Conservation (phyloP, 2,113 vertebrate genomes). For the Cacatua alba region DNA sequence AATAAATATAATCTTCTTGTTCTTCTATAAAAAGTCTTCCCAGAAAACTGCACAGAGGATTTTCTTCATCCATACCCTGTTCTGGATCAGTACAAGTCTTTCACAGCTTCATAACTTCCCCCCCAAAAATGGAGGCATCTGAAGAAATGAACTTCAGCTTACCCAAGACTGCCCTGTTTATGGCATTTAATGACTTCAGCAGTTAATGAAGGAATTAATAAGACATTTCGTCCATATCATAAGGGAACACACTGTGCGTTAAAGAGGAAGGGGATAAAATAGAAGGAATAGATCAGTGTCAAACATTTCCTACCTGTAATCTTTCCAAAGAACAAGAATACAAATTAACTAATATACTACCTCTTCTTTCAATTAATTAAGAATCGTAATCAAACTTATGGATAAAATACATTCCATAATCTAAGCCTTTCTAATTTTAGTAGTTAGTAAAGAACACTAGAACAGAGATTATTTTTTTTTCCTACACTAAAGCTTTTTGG, state of each 20-base stretch:
- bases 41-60: not conserved
- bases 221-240: not conserved
- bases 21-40: not conserved
- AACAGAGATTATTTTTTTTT: not conserved
- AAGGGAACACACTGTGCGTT: not conserved
- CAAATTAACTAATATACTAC: not conserved
- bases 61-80: not conserved
- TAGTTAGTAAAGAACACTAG: not conserved
- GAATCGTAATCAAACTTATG: not conserved
- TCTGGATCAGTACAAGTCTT: not conserved
- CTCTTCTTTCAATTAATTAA: not conserved
- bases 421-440: not conserved
- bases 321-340: not conserved
- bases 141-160: not conserved
- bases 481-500: not conserved
- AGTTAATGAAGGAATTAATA: not conserved
- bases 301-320: not conserved
- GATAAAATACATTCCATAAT: not conserved
- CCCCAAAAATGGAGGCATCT: not conserved
- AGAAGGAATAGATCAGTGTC: not conserved
- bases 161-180: not conserved
- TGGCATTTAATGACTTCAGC: not conserved
- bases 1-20: not conserved
- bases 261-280: not conserved
- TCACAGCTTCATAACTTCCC: not conserved